Percentiles rank a stretch among this genome's conserved stretches.
These are phyloP conservation scores for Troides oblongomaculatus DNA, from an alignment of 2,888 invertebrate genomes.

Conservation along the genomic window DNA sequence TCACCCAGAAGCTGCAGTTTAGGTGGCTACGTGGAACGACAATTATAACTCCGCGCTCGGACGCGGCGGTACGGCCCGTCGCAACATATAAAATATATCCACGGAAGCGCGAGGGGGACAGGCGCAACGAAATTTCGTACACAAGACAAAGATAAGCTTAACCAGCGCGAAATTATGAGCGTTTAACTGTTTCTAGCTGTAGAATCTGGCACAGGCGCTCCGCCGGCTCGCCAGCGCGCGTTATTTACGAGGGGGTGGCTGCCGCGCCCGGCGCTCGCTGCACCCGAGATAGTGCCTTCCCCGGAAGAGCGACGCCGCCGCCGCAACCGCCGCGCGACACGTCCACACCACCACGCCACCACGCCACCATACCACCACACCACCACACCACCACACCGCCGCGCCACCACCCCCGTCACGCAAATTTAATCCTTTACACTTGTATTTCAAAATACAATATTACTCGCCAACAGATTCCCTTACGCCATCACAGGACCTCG, in stretches of 20 bases:
- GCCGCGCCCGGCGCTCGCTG: slow-evolving; percentile 53
- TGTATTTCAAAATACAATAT: slow-evolving; percentile 38
- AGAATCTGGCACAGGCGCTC: slow-evolving; percentile 80
- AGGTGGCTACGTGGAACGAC: slow-evolving; percentile 77
- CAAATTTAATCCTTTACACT: slow-evolving; percentile 44
- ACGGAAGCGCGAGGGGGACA: slow-evolving; percentile 71
- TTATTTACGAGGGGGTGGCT: slow-evolving; percentile 77
- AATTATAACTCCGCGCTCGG: slow-evolving; percentile 77
- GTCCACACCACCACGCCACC: slow-evolving; percentile 35
- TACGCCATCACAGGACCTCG: slow-evolving; percentile 63
- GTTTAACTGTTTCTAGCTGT: slow-evolving; percentile 80
- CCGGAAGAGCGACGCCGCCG: slow-evolving; percentile 70
- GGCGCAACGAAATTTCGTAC: slow-evolving; percentile 73
- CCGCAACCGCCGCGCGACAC: slow-evolving; percentile 46
- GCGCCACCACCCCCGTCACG: slow-evolving; percentile 33
- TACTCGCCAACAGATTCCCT: slow-evolving; percentile 31
- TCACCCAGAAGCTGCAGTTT: slow-evolving; percentile 72
- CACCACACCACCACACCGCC: background rate
- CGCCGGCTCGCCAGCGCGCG: slow-evolving; percentile 79
- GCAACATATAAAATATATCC: slow-evolving; percentile 78
- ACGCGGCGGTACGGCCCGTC: slow-evolving; percentile 66
- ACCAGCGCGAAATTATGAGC: slow-evolving; percentile 80
- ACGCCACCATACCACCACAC: too few relatives aligned
- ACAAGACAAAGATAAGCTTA: slow-evolving; percentile 80
- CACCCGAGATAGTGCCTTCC: slow-evolving; percentile 77